Base-by-base conservation (phyloP, 2,888 invertebrate genomes). In the Eledona agricola region DNA sequence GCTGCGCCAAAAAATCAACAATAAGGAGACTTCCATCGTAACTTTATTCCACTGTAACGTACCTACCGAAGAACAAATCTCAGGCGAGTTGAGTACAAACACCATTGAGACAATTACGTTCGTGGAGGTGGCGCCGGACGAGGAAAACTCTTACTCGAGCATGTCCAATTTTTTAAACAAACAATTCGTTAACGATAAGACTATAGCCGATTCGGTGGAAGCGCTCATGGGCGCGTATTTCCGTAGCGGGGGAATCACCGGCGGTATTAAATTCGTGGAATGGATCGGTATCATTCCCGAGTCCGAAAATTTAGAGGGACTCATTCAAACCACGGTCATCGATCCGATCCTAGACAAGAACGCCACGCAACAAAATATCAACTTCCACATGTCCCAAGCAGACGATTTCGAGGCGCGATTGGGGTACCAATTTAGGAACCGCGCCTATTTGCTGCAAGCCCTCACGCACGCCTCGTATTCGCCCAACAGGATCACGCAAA, bases 381-480 rank as follows among this genome's bases (percentile, higher is more conserved):
- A 83, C 29, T 78, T 73, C 34, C 75, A 58, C 22, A 60, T 69
- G 19, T 68, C 76, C 0, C 49, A 63, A 3, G 68, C 63, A 55
- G 20, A 42, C 2, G 45, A 79, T 23, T 72, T 91, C 5, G 89
- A 94, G 72, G 46, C 73, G 1, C 82, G 80, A 31, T 64, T 93
- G 1, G 80, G 83, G 0, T 95, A 94, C 73, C 82, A 78, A 53
- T 99, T 98, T 75, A 83, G 82, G 0, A 89, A 97, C 70, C 83
- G 86, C 0, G 84, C 87, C 0, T 90, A 86, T 69, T 79, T 99
- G 3, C 73, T 97, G 9, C 95, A 92, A 84, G 96, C 96, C 0
- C 79, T 99, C 38, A 94, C 97, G 0, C 99, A 99, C 79, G 85
- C 96, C 0, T 94, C 96, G 0, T 95, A 88, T 76, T 83, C 85